Evolutionary conservation across 2,888 invertebrate species (phyloP), one percentile per base, ranked within the genome.

Genomic region (Argyresthia goedartella): DNA sequence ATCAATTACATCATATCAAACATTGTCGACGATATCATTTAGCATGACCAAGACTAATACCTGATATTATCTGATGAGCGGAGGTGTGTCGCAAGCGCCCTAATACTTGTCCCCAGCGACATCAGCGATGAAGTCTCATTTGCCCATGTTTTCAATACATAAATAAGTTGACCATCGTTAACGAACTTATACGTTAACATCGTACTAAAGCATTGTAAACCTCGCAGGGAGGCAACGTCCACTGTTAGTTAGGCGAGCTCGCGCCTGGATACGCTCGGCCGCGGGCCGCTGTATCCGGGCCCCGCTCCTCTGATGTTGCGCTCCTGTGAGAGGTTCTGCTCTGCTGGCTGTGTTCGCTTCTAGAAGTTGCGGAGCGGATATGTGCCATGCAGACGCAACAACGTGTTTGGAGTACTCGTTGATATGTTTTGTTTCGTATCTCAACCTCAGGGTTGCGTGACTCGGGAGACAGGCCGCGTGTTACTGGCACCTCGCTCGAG

Each of bases 311-410:
- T 59, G 50, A 76, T 71, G 81, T 82, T 84, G 81, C 73, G 72
- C 72, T 72, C 69, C 71, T 86, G 56, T 57, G 71, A 80, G 76
- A 69, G 63, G 56, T n/a, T n/a, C n/a, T n/a, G n/a, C n/a, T n/a
- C n/a, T n/a, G n/a, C n/a, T 52, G 74, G 73, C 65, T 70, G 76
- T 70, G 62, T 76, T 75, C 67, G 74, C 77, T 75, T 67, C 73
- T 73, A 84, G 85, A 85, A 86, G 85, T 86, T 86, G 85, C 81
- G 76, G 79, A 71, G 16, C n/a, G n/a, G n/a, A n/a, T n/a, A n/a
- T n/a, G n/a, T n/a, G n/a, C n/a, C n/a, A n/a, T n/a, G n/a, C 34
- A 4, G 10, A 6, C 13, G 14, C 15, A 11, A 9, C 42, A 25
- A 7, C 36, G 36, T 35, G 51, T 44, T 44, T 34, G 33, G 41